Evolutionary conservation across 2,113 vertebrate genomes (phyloP), one percentile per base, ranked within the genome.

Genomic region (Delphinus delphis): DNA sequence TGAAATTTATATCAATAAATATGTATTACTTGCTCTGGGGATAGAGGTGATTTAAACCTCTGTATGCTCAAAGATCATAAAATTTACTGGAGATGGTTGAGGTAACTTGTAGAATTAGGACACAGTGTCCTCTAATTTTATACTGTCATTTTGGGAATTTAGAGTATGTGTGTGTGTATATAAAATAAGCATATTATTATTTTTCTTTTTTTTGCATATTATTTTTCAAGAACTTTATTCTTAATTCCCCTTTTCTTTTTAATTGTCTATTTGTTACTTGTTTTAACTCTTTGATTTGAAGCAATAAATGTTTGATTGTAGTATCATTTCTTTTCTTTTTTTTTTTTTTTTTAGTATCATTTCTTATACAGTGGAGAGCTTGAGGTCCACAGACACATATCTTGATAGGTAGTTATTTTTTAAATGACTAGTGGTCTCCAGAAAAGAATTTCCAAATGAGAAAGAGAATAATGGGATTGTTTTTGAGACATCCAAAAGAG

Each of bases 1-100:
- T 94, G 28, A 90, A 92, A 95, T 90, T 77, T 86, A 82, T 91
- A 33, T 87, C 25, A 95, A 50, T 92, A 95, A 80, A 84, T 94
- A 81, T 47, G 44, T 93, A 89, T 67, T 87, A 73, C 10, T 85
- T 96, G 5, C 21, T 97, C 44, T 82, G 47, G 26, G 8, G 5
- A 88, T 68, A 86, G 38, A 88, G 23, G 26, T 77, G 50, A 80
- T 81, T 86, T 25, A 97, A 97, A 55, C 1, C 1, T 53, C 2
- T 67, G 11, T 80, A 10, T 55, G 6, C 17, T 90, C 7, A 55
- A 77, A 77, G 20, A 92, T 88, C 7, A 58, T 28, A 74, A 96
- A 85, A 60, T 44, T 86, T 83, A 55, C 13, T 65, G 0, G 23
- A 60, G 31, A 68, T 80, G 38, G 12, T 21, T 91, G 15, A 89